These are phyloP conservation scores for Panurus biarmicus DNA, from an alignment of 2,113 vertebrate species.

Conservation along the genomic window DNA sequence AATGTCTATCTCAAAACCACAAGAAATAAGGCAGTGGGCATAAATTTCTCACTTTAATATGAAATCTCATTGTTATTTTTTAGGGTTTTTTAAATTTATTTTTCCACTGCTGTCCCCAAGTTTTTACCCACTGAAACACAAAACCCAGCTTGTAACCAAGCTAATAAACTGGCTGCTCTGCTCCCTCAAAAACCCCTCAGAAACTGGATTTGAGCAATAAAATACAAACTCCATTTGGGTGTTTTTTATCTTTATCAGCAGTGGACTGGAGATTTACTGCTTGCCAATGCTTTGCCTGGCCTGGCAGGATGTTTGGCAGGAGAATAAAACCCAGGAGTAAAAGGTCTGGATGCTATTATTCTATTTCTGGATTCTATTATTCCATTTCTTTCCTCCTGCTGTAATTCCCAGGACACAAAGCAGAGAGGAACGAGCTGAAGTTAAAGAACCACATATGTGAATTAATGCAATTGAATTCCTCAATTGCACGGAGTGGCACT, in stretches of 20 bases:
- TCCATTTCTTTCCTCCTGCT: background rate
- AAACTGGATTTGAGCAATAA: background rate
- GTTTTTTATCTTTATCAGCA: background rate
- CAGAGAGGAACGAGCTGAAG: background rate
- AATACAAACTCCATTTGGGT: background rate
- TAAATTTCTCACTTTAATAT: background rate
- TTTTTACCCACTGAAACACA: background rate
- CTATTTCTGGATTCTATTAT: too few relatives aligned
- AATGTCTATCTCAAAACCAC: background rate
- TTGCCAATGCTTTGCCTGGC: background rate
- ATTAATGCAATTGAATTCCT: background rate
- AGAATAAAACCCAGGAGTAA: background rate
- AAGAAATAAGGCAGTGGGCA: background rate
- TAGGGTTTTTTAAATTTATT: background rate
- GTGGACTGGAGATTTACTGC: background rate
- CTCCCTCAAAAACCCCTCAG: background rate
- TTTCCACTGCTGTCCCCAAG: background rate
- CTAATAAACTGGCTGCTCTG: background rate
- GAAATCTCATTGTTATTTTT: background rate
- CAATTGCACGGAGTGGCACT: background rate
- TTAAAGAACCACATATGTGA: background rate
- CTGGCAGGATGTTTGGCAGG: slow-evolving; percentile 3
- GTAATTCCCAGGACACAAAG: background rate
- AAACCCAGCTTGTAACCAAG: background rate
- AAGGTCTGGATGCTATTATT: background rate